A percentile compares a stretch with the other conserved stretches of the same genome.
phyloP scores from a whole-genome alignment of 2,797 vertebrate species.

The Heterohyrax brucei region DNA sequence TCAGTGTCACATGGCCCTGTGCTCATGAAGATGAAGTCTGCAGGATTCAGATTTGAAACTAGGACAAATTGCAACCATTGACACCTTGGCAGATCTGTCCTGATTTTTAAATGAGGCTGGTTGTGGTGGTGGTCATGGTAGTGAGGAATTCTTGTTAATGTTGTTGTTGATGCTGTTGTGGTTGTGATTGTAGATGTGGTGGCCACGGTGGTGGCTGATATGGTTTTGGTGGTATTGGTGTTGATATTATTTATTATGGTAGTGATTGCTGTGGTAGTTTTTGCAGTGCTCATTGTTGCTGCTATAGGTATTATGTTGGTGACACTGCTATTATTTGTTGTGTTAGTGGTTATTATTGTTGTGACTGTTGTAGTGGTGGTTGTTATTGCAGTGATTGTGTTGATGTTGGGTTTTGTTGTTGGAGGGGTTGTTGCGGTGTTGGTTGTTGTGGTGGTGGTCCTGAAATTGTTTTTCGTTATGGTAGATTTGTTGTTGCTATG shows the following conservation, averaged over 20 bases:
- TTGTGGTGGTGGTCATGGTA: fast-evolving
- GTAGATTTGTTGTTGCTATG: no score
- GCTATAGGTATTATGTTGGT: background rate
- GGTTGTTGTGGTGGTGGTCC: background rate
- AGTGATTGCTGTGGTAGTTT: background rate
- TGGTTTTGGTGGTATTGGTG: no score
- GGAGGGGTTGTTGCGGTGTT: background rate
- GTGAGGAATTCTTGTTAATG: background rate
- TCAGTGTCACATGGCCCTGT: background rate
- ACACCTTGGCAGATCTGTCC: fast-evolving
- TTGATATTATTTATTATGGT: background rate
- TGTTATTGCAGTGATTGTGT: background rate
- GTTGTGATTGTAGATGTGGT: background rate
- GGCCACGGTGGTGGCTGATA: background rate
- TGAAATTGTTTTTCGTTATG: background rate
- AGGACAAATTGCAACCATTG: fast-evolving
- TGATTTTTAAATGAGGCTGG: no score
- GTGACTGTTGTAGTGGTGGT: background rate
- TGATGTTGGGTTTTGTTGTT: no score
- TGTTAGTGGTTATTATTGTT: no score
- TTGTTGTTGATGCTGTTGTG: background rate
- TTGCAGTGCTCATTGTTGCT: no score
- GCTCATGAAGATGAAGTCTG: background rate
- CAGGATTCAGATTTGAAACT: background rate
- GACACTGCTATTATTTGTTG: background rate